Evolutionary conservation across 1,140 invertebrate genomes (phyloP), one percentile per base, ranked within the genome.

Genomic region (Sycophila sp.): DNA sequence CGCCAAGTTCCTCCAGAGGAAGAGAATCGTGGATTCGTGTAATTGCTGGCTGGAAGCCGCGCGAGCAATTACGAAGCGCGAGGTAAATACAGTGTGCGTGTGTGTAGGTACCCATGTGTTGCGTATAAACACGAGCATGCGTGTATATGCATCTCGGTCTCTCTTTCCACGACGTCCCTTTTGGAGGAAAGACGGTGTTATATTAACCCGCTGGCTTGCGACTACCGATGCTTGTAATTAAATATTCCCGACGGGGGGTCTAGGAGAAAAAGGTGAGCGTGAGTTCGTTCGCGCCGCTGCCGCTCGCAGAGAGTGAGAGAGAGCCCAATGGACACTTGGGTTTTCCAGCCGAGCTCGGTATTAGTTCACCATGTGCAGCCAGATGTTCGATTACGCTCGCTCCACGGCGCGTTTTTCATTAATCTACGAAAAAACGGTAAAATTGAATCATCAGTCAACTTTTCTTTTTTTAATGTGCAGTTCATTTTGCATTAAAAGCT

Each of bases 1-100:
- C 51, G 11, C 13, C 3, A 32, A 34, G 56, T 30, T 42, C 51
- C 49, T 55, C 59, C 32, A n/a, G 24, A 79, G 78, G 78, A 79
- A 83, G 81, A 80, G 81, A 83, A 77, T 79, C 76, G 73, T 58
- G 65, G 59, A 66, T 72, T 65, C 69, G 38, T 49, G 60, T 64
- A 74, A 74, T 75, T 65, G 69, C 53, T 40, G n/a, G 47, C 65
- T 63, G 59, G 58, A 38, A 53, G 26, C 38, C 60, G 65, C 32
- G 13, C n/a, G 15, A 59, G 72, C 70, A 75, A 74, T 74, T 75
- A 73, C 69, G 38, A 65, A 51, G 65, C 65, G 59, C 63, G 66
- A 65, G 36, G 56, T 73, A 66, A 73, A 58, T 66, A 66, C 34
- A 51, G 51, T 7, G 63, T 47, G 15, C 28, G 56, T 17, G 8